A percentile compares a stretch with the other conserved stretches of the same genome.
These are phyloP conservation scores for Bombus waltoni DNA, from an alignment of 1,140 invertebrate genomes.

Conservation along the genomic window DNA sequence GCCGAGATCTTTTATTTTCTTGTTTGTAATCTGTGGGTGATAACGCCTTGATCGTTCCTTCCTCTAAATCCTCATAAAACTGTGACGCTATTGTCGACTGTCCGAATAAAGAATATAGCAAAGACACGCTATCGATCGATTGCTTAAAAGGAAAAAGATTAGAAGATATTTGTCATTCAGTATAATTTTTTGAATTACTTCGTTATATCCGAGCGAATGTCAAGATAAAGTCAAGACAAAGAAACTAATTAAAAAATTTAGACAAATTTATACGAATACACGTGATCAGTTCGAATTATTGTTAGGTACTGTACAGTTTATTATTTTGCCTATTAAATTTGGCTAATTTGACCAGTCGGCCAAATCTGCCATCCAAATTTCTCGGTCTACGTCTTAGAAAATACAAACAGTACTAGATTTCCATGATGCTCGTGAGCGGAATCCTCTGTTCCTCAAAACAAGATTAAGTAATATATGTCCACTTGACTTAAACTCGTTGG, in stretches of 20 bases:
- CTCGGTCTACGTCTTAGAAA: not conserved
- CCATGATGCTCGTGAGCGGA: constrained; percentile 21
- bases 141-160: not conserved
- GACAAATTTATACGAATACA: no score
- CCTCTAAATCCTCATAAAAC: not conserved
- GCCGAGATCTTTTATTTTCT: constrained; percentile 48
- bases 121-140: not conserved
- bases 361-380: not conserved
- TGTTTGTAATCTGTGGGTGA: constrained; percentile 17
- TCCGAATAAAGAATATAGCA: not conserved
- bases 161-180: not conserved
- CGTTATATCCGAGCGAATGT: not conserved
- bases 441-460: constrained; percentile 54
- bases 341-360: not conserved
- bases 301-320: not conserved
- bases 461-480: constrained; percentile 43
- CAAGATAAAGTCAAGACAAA: not conserved
- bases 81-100: not conserved
- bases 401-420: constrained; percentile 14
- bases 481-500: not conserved
- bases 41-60: constrained; percentile 31
- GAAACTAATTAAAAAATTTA: not conserved
- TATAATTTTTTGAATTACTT: not conserved
- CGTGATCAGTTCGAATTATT: not conserved
- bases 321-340: not conserved